phyloP scores from a whole-genome alignment of 2,797 vertebrate genomes.

The Myotis myotis region DNA sequence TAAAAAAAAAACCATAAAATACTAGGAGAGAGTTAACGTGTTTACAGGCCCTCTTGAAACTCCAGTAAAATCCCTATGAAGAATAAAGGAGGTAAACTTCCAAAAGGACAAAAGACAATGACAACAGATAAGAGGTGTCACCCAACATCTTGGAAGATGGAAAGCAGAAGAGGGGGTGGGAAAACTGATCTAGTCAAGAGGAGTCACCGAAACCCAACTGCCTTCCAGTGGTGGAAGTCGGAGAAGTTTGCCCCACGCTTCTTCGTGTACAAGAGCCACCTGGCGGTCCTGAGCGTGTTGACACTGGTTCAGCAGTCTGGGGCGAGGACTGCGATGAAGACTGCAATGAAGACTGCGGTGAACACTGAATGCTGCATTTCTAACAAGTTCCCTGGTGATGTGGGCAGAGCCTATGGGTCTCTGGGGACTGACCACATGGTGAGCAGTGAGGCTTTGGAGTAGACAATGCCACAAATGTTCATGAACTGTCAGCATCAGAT shows the following conservation, averaged over 20 bases:
- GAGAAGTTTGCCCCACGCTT: neutral
- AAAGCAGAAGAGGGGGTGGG: neutral
- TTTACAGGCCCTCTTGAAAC: slow-evolving; percentile 1
- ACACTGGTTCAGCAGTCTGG: neutral
- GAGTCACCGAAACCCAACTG: neutral
- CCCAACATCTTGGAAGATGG: neutral
- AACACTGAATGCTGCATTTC: neutral
- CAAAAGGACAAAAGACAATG: neutral
- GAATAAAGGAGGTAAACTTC: neutral
- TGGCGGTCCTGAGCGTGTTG: fast-evolving
- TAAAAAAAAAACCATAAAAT: neutral
- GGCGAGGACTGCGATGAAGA: neutral
- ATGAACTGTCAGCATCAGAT: neutral
- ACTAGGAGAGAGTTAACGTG: neutral
- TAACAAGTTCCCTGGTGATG: neutral
- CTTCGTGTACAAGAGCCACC: fast-evolving
- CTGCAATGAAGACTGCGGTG: neutral
- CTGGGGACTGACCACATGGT: neutral
- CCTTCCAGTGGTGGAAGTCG: neutral
- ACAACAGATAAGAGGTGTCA: neutral
- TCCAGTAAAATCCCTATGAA: neutral
- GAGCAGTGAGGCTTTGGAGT: neutral
- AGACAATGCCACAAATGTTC: neutral
- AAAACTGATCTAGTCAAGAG: neutral
- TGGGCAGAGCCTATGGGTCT: neutral